Evolutionary conservation across 2,888 invertebrate genomes (phyloP).

Genomic region (Orthosia gracilis): DNA sequence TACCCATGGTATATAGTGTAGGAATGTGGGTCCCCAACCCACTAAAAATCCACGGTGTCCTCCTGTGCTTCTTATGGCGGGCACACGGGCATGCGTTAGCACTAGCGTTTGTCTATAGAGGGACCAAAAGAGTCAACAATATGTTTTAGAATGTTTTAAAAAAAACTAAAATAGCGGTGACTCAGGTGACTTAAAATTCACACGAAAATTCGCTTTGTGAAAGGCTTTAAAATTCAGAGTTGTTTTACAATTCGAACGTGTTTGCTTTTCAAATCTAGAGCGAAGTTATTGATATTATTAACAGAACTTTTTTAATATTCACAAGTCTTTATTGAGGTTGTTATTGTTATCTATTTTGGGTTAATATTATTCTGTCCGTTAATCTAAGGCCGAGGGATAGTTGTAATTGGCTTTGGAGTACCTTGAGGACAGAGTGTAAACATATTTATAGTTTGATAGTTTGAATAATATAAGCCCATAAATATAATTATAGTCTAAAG

Average conservation of each 20-base stretch:
- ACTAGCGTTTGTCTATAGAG: too few relatives aligned
- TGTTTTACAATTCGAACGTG: constrained; percentile 14
- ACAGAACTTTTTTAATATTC: neutral
- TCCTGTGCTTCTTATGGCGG: too few relatives aligned
- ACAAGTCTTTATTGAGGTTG: constrained; percentile 1
- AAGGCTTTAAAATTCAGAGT: neutral
- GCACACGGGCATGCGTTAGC: too few relatives aligned
- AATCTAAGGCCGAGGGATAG: neutral
- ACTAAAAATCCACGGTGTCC: too few relatives aligned
- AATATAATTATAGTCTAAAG: too few relatives aligned
- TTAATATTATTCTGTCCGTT: constrained; percentile 33
- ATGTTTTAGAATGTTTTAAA: neutral
- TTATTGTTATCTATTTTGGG: constrained; percentile 8
- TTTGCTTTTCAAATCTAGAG: neutral
- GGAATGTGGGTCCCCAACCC: too few relatives aligned
- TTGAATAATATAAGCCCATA: constrained; percentile 21
- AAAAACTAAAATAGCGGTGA: too few relatives aligned
- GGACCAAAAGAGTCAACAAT: neutral
- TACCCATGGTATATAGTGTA: too few relatives aligned
- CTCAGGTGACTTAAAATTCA: neutral
- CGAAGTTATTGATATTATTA: neutral
- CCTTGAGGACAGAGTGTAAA: constrained; percentile 14
- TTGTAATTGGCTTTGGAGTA: constrained; percentile 22
- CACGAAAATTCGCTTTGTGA: neutral
- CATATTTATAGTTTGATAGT: constrained; percentile 30